phyloP scores from a whole-genome alignment of 2,113 vertebrate species.

The Hypomesus transpacificus region DNA sequence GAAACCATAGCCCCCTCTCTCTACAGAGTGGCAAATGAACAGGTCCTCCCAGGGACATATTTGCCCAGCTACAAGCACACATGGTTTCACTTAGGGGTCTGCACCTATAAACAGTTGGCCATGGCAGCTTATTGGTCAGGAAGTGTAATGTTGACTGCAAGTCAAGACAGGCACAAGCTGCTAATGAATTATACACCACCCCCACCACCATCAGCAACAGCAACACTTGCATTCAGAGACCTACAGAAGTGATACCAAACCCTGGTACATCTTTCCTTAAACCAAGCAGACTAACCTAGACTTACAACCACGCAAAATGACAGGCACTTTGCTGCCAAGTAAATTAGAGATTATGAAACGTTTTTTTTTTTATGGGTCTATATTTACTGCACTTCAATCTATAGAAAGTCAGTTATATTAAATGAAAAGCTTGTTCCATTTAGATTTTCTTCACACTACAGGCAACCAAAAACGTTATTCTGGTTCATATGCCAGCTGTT shows the following conservation, averaged over 20 bases:
- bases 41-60: conserved; percentile 51
- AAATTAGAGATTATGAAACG: not conserved
- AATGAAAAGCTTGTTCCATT: no score
- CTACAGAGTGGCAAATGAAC: conserved; percentile 50
- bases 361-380: not conserved
- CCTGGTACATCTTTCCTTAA: conserved; percentile 3
- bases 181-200: conserved; percentile 58
- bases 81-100: conserved; percentile 70
- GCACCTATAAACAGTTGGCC: conserved; percentile 72
- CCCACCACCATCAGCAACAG: conserved; percentile 21
- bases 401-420: no score
- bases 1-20: conserved; percentile 9
- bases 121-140: conserved; percentile 65
- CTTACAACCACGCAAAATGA: not conserved
- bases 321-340: not conserved
- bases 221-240: conserved; percentile 38
- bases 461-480: no score
- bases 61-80: conserved; percentile 64
- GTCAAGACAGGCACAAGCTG: conserved; percentile 65
- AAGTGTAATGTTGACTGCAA: conserved; percentile 63
- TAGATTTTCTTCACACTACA: no score
- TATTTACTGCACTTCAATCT: no score
- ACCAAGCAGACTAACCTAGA: not conserved
- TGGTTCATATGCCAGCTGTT: no score
- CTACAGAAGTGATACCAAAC: conserved; percentile 14